A percentile compares a stretch with the other conserved stretches of the same genome.
phyloP scores from a whole-genome alignment of 2,113 vertebrate species.

The Cyanoramphus novaezelandiae region DNA sequence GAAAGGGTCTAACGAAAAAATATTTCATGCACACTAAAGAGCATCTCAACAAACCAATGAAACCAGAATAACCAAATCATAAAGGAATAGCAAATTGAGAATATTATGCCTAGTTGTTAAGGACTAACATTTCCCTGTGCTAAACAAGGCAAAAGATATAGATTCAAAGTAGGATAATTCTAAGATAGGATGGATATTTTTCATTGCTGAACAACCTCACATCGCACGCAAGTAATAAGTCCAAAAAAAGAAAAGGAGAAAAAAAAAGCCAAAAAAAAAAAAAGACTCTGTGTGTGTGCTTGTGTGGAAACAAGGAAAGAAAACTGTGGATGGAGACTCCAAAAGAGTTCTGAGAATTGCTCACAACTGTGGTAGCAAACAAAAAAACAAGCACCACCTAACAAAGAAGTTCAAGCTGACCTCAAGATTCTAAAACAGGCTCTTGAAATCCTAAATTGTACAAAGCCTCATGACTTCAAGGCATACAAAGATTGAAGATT shows the following conservation, averaged over 20 bases:
- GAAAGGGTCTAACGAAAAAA: neutral
- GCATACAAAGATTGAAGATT: slow-evolving; percentile 78
- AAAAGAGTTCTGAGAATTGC: slow-evolving; percentile 46
- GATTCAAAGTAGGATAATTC: neutral
- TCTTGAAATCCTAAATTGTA: slow-evolving; percentile 79
- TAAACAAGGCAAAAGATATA: neutral
- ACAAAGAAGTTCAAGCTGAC: slow-evolving; percentile 76
- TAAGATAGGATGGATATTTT: neutral
- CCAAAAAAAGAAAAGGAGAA: neutral
- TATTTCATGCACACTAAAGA: neutral
- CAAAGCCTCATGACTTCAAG: slow-evolving; percentile 73
- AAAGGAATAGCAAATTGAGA: neutral
- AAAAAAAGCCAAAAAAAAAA: neutral
- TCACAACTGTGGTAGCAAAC: slow-evolving; percentile 10
- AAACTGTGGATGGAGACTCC: neutral
- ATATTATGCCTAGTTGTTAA: neutral
- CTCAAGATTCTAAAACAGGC: slow-evolving; percentile 65
- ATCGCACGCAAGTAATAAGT: neutral
- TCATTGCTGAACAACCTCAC: neutral
- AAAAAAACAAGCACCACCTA: slow-evolving; percentile 7
- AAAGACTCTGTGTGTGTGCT: neutral
- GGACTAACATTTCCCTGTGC: neutral
- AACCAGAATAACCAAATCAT: neutral
- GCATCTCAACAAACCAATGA: neutral
- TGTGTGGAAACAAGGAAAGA: neutral